Conservation (phyloP, 1,140 invertebrate species). For the Halesus radiatus region DNA sequence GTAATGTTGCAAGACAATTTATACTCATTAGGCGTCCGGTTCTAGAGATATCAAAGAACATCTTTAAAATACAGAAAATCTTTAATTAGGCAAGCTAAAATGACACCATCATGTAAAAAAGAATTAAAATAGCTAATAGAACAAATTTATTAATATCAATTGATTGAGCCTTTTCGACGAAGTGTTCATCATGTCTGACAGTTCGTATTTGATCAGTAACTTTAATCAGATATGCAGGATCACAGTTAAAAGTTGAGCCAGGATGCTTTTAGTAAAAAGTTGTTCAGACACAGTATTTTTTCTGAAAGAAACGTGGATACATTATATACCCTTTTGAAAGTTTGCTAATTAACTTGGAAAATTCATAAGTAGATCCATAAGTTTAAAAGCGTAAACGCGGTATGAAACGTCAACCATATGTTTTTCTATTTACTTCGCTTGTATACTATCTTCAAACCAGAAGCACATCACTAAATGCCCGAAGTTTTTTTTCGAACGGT, state of each 20-base stretch:
- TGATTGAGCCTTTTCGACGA: neutral
- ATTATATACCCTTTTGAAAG: too few species aligned
- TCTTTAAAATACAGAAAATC: neutral
- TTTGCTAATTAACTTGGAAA: too few species aligned
- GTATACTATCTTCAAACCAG: too few species aligned
- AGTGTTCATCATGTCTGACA: neutral
- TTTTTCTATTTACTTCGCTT: too few species aligned
- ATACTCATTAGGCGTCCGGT: slow-evolving; percentile 25
- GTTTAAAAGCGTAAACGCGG: too few species aligned
- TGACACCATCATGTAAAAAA: neutral
- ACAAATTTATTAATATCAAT: neutral
- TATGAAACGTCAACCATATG: too few species aligned
- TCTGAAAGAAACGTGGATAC: too few species aligned
- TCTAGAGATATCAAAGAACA: neutral
- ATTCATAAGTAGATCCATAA: too few species aligned
- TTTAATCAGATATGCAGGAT: neutral
- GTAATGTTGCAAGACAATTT: slow-evolving; percentile 21
- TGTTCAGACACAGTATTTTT: too few species aligned
- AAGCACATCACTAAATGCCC: too few species aligned
- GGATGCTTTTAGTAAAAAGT: too few species aligned
- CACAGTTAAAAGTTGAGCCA: neutral
- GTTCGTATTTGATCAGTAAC: neutral
- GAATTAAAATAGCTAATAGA: neutral
- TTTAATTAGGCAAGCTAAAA: neutral
- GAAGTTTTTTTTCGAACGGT: too few species aligned